These are phyloP conservation scores for Leuciscus waleckii DNA, from an alignment of 2,797 vertebrate genomes.

Conservation along the genomic window DNA sequence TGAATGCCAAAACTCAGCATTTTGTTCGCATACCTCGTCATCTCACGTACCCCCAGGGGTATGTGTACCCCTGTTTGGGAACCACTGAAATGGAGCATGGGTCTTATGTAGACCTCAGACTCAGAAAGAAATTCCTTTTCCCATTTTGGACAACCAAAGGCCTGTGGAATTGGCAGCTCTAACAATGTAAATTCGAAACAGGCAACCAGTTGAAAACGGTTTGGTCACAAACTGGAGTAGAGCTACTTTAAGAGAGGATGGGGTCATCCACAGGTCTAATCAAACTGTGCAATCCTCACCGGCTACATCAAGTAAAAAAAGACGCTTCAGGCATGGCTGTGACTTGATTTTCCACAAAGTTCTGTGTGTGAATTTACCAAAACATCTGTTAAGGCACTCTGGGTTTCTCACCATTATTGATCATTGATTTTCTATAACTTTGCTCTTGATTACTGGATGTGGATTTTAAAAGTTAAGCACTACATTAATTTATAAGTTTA, in stretches of 20 bases:
- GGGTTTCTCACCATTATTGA: neutral
- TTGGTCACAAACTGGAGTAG: neutral
- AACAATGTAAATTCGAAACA: constrained; percentile 26
- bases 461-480: neutral
- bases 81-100: neutral
- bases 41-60: too few relatives aligned
- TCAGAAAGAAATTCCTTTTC: neutral
- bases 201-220: neutral
- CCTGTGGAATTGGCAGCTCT: constrained; percentile 5
- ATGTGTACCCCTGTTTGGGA: neutral
- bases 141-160: constrained; percentile 10
- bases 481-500: neutral
- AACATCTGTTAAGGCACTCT: constrained; percentile 11
- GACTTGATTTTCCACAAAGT: constrained; percentile 35
- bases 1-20: neutral
- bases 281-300: constrained; percentile 28
- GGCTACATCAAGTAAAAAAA: constrained; percentile 9
- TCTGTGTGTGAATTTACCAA: neutral
- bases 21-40: neutral
- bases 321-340: constrained; percentile 1
- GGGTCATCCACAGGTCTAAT: constrained; percentile 18
- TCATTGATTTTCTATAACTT: neutral
- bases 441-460: neutral
- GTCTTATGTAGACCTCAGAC: neutral
- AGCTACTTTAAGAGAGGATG: constrained; percentile 14